phyloP scores from a whole-genome alignment of 2,888 invertebrate species.

The Sinhomidia bicolor region DNA sequence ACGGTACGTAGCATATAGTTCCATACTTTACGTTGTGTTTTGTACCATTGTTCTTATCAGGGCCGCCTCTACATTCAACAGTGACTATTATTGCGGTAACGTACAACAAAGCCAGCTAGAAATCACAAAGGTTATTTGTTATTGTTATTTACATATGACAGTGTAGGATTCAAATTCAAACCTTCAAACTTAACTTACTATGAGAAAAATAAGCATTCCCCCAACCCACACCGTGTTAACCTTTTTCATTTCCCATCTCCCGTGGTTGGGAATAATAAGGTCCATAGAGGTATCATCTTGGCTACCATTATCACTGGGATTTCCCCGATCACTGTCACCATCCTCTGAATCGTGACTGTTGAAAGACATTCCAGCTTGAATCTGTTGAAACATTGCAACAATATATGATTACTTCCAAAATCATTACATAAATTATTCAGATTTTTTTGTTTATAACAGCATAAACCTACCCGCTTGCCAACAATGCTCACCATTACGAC shows the following conservation, averaged over 20 bases:
- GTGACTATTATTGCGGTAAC: slow-evolving; percentile 57
- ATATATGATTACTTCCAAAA: too few relatives aligned
- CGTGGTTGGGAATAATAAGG: slow-evolving; percentile 23
- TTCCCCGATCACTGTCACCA: slow-evolving; percentile 50
- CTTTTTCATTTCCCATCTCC: slow-evolving; percentile 56
- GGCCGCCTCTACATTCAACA: slow-evolving; percentile 48
- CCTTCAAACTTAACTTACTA: slow-evolving; percentile 11
- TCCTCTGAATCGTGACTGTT: slow-evolving; percentile 61
- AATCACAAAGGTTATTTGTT: too few relatives aligned
- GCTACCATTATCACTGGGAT: slow-evolving; percentile 34
- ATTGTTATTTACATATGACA: too few relatives aligned
- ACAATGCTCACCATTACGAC: slow-evolving; percentile 61
- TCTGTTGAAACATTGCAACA: too few relatives aligned
- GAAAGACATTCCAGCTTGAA: slow-evolving; percentile 61
- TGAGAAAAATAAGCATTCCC: slow-evolving; percentile 25
- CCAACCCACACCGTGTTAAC: slow-evolving; percentile 59
- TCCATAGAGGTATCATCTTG: slow-evolving; percentile 8
- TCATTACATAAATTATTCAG: too few relatives aligned
- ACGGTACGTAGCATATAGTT: slow-evolving; percentile 80
- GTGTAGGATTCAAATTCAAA: too few relatives aligned
- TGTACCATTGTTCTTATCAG: neutral
- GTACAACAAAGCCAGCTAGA: slow-evolving; percentile 55
- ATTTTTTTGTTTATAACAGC: too few relatives aligned
- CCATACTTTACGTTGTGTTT: slow-evolving; percentile 26
- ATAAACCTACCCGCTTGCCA: slow-evolving; percentile 53